Percentiles rank a stretch among this genome's conserved stretches.
Conservation (phyloP, 1,140 invertebrate genomes). For the Proctacanthus coquilletti region DNA sequence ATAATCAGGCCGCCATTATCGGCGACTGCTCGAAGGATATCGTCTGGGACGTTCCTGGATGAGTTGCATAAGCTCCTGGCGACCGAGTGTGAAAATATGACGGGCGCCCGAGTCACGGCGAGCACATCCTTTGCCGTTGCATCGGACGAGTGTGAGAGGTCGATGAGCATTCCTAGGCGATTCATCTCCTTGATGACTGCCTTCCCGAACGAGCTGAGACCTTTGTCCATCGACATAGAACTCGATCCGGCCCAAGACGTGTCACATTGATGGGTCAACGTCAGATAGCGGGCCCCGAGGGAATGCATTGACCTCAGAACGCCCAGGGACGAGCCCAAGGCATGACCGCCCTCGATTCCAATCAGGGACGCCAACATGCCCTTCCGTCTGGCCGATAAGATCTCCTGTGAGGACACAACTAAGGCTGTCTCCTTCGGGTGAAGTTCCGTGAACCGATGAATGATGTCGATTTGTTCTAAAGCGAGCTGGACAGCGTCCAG, state of each 20-base stretch:
- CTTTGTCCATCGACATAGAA: constrained; percentile 29
- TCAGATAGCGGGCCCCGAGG: constrained; percentile 65
- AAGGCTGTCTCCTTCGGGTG: constrained; percentile 52
- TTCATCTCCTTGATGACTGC: constrained; percentile 76
- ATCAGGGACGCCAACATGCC: constrained; percentile 68
- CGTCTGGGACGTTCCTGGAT: constrained; percentile 75
- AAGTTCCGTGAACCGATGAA: constrained; percentile 66
- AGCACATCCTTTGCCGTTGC: constrained; percentile 73
- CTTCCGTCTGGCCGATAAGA: constrained; percentile 56
- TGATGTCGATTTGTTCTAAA: constrained; percentile 78
- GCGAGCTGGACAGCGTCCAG: constrained; percentile 72
- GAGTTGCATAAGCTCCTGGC: constrained; percentile 75
- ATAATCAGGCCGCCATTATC: constrained; percentile 76
- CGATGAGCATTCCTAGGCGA: constrained; percentile 85
- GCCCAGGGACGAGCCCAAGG: constrained; percentile 67
- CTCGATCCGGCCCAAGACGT: constrained; percentile 51
- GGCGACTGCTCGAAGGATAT: constrained; percentile 63
- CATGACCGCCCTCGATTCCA: constrained; percentile 74
- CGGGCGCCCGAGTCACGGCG: constrained; percentile 66
- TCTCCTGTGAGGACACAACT: constrained; percentile 52
- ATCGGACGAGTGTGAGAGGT: constrained; percentile 77
- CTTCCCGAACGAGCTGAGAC: constrained; percentile 50
- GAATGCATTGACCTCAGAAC: constrained; percentile 71
- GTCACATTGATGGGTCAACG: constrained; percentile 64
- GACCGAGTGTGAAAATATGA: constrained; percentile 85